Evolutionary conservation across 2,888 invertebrate genomes (phyloP).

Genomic region (Spatulosminthurus flaviceps): DNA sequence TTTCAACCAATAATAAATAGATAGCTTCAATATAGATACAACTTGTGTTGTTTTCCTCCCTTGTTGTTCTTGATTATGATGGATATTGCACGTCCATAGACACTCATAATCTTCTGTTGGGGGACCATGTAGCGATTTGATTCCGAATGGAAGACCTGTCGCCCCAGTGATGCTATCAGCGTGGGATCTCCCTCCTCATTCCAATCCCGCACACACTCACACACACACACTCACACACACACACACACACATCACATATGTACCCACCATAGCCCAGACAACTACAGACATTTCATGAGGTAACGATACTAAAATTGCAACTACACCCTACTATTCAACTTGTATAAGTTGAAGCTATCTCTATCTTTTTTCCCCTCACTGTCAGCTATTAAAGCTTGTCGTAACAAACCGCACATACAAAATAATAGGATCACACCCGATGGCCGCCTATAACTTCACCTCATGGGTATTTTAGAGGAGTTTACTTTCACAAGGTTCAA

Average conservation of each 20-base stretch:
- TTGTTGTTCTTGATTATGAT: conserved; percentile 30
- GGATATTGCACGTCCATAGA: conserved; percentile 28
- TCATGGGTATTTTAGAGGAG: too few relatives aligned
- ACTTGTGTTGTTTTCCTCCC: background rate
- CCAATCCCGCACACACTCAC: conserved; percentile 1
- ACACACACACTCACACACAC: background rate
- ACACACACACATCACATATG: too few relatives aligned
- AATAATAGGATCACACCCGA: conserved; percentile 6
- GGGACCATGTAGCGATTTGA: conserved; percentile 24
- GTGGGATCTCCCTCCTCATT: conserved; percentile 19
- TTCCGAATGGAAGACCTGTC: conserved; percentile 20
- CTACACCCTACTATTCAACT: background rate
- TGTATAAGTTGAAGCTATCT: too few relatives aligned
- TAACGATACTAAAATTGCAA: conserved; percentile 12
- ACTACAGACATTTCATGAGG: background rate
- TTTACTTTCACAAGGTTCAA: too few relatives aligned
- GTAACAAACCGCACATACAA: background rate
- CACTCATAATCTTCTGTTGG: conserved; percentile 20
- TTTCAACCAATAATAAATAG: background rate
- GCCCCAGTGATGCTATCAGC: conserved; percentile 20
- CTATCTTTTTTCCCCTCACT: background rate
- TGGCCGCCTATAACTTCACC: background rate
- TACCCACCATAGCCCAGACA: too few relatives aligned
- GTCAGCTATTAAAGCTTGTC: background rate
- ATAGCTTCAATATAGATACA: background rate